Conservation (phyloP, 2,113 vertebrate genomes). For the Melospiza melodia region DNA sequence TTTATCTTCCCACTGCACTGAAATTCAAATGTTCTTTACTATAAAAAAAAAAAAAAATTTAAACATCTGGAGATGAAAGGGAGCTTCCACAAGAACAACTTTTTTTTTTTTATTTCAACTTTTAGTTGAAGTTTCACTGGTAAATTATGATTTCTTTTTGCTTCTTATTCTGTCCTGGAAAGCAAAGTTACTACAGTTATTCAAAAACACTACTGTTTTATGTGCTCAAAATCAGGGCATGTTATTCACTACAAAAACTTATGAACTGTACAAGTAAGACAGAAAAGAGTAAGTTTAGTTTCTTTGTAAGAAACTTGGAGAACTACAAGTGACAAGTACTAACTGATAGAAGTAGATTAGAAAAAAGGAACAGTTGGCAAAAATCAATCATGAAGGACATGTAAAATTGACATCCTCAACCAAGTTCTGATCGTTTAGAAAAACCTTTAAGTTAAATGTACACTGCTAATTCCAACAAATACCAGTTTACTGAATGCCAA, state of each 20-base stretch:
- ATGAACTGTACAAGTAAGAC: background rate
- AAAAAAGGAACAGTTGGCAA: background rate
- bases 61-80: background rate
- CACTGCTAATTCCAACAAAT: background rate
- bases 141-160: background rate
- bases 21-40: slow-evolving; percentile 15
- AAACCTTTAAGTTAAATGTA: background rate
- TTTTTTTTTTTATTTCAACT: background rate
- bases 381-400: background rate
- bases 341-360: background rate
- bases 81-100: background rate
- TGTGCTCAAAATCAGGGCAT: background rate
- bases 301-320: no score
- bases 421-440: accelerated
- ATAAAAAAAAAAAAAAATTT: background rate
- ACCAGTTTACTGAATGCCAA: background rate
- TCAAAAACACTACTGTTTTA: background rate
- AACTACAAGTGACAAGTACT: no score
- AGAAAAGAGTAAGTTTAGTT: background rate
- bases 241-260: background rate
- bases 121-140: background rate
- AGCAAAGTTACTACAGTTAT: background rate
- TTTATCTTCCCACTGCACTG: slow-evolving; percentile 61
- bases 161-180: background rate
- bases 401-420: background rate